Base-by-base conservation (phyloP, 1,140 invertebrate genomes). In the Limonius californicus region DNA sequence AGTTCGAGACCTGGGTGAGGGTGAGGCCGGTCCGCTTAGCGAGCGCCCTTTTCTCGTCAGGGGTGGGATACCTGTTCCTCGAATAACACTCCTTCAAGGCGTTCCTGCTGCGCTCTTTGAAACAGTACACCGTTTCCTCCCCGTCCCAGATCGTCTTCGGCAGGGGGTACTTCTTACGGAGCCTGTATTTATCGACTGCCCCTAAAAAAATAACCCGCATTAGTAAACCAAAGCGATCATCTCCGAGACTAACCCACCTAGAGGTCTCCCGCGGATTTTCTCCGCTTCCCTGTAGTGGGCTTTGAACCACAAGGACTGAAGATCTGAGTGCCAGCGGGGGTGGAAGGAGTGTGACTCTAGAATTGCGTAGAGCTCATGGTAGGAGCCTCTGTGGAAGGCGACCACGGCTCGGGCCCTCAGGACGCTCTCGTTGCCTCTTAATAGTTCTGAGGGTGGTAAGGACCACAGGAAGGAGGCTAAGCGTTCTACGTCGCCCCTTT, bases 81-180 rank as follows among this genome's bases (percentile, higher is more conserved):
- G 83, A 80, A 75, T 94, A 95, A 71, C 86, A 92, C 65, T 92
- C 88, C 78, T 93, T 95, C 15, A 97, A 78, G 0, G 89, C 89
- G 81, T 78, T 96, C 70, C 86, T 82, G 67, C 90, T 92, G 65
- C 91, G 89, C 75, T 98, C 95, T 75, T 98, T 99, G 79, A 99
- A 99, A 77, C 95, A 98, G 75, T 99, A 98, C 0, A 97, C 89
- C 0, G 94, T 98, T 77, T 98, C 95, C 74, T 99, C 96, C 0
- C 97, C 97, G 77, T 99, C 97, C 96, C 97, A 99, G 59, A 99
- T 98, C 0, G 95, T 98, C 72, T 93, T 93, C 0, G 96, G 97
- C 18, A 98, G 76, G 0, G 94, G 95, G 78, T 91, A 95, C 74
- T 99, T 99, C 72, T 97, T 92, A 14, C 97, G 80, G 1, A 98